Base-by-base conservation (phyloP, 2,113 vertebrate species). In the Rhegmatorhina hoffmannsi region DNA sequence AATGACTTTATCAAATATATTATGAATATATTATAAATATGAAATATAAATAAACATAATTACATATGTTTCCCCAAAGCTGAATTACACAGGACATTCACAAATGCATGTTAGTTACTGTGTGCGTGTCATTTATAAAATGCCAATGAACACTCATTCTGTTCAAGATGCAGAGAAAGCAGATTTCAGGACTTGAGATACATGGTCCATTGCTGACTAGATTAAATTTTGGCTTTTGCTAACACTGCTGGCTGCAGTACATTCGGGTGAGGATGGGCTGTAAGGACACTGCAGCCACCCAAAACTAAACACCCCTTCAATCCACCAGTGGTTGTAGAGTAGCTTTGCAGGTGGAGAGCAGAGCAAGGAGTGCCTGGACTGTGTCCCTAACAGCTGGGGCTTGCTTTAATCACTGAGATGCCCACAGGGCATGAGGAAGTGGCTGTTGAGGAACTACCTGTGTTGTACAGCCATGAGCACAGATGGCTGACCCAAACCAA, bases 121-220 rank as follows among this genome's bases (percentile, higher is more conserved):
- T 2, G 12, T 13, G n/a, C 34, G 34, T 73, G 11, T 40, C 24
- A 28, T 40, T 76, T 80, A 46, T 19, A 24, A 82, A 83, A 62
- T 26, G 53, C 4, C n/a, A 90, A 49, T 14, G 36, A 19, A 40
- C 13, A 46, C 21, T 50, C 40, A 25, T 63, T 75, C 74, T 25
- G 19, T 12, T 72, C 29, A 55, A 78, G 52, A 52, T 10, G 29
- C 47, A 56, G 26, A 92, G 31, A 17, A 76, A 79, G 60, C 20
- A 44, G 43, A 44, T 21, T 59, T 38, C 58, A 43, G 38, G 33
- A 17, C 49, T 68, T 0, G 0, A 59, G 44, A 55, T 7, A 70
- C 1, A 5, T 1, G 2, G 17, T 34, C 29, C 9, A 3, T 19
- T 2, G 2, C 5, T 64, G 49, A 15, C 2, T 69, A 8, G 10